phyloP scores from a whole-genome alignment of 2,888 invertebrate species.

The Hirtodrosophila cameraria region DNA sequence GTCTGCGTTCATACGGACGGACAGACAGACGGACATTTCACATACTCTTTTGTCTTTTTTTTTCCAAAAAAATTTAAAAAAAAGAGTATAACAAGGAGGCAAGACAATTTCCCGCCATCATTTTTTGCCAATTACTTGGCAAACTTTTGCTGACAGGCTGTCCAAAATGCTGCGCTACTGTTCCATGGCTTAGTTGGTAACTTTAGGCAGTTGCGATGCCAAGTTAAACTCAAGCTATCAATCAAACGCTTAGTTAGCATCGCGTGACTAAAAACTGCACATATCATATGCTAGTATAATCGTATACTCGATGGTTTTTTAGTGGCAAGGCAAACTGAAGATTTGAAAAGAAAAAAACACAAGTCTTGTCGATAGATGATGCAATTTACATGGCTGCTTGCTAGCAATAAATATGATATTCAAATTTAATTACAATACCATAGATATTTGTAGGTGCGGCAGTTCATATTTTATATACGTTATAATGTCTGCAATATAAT shows the following conservation, averaged over 20 bases:
- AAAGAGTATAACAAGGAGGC: no score
- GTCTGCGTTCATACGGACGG: no score
- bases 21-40: no score
- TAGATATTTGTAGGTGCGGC: slow-evolving; percentile 42
- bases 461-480: slow-evolving; percentile 24
- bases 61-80: no score
- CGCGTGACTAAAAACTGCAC: slow-evolving; percentile 58
- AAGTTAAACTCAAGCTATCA: slow-evolving; percentile 43
- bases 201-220: slow-evolving; percentile 22
- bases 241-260: slow-evolving; percentile 71
- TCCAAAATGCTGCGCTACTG: slow-evolving; percentile 33
- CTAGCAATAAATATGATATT: slow-evolving; percentile 1
- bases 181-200: not conserved
- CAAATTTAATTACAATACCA: not conserved
- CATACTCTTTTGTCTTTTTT: no score
- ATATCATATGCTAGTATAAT: not conserved
- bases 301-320: no score
- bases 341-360: not conserved
- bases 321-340: not conserved
- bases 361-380: slow-evolving; percentile 16
- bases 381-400: slow-evolving; percentile 13
- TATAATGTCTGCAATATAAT: slow-evolving; percentile 41
- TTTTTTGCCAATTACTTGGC: slow-evolving; percentile 62
- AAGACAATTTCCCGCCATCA: slow-evolving; percentile 50
- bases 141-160: slow-evolving; percentile 64